phyloP scores from a whole-genome alignment of 2,888 invertebrate species.

The Drosophila nr. perissopoda region DNA sequence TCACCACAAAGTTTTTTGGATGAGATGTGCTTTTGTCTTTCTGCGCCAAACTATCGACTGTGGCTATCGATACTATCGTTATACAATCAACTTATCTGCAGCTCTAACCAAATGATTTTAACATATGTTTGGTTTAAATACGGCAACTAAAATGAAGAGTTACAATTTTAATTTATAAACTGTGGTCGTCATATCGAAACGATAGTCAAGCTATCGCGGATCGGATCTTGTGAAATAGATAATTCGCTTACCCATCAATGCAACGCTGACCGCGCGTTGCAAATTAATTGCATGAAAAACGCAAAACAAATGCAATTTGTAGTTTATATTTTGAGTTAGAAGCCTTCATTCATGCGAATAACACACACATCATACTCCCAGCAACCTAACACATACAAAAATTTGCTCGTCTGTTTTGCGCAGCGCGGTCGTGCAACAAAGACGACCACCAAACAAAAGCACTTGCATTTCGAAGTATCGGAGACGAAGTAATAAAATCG shows the following conservation, averaged over 20 bases:
- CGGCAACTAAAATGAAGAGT: background rate
- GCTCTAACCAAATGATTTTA: slow-evolving; percentile 4
- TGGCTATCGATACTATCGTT: background rate
- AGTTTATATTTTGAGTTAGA: slow-evolving; percentile 29
- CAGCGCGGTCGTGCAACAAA: slow-evolving; percentile 18
- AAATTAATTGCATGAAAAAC: slow-evolving; percentile 45
- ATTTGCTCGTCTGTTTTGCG: slow-evolving; percentile 8
- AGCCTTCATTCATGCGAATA: slow-evolving; percentile 40
- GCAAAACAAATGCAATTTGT: slow-evolving; percentile 47
- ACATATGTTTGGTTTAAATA: slow-evolving; percentile 5
- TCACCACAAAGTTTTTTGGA: background rate
- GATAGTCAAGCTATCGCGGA: slow-evolving; percentile 11
- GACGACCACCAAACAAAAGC: slow-evolving; percentile 27
- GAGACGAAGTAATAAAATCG: slow-evolving; percentile 15
- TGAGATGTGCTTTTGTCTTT: background rate
- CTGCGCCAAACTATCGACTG: background rate
- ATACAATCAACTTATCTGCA: background rate
- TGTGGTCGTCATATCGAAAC: background rate
- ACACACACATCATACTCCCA: slow-evolving; percentile 12
- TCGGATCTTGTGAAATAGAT: background rate
- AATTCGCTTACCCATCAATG: slow-evolving; percentile 1
- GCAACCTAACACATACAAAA: slow-evolving; percentile 1
- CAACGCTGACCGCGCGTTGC: slow-evolving; percentile 40
- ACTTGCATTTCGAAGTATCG: slow-evolving; percentile 36
- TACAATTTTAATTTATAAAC: no score